Conservation (phyloP, 2,113 vertebrate species). For the Cygnus buccinator region DNA sequence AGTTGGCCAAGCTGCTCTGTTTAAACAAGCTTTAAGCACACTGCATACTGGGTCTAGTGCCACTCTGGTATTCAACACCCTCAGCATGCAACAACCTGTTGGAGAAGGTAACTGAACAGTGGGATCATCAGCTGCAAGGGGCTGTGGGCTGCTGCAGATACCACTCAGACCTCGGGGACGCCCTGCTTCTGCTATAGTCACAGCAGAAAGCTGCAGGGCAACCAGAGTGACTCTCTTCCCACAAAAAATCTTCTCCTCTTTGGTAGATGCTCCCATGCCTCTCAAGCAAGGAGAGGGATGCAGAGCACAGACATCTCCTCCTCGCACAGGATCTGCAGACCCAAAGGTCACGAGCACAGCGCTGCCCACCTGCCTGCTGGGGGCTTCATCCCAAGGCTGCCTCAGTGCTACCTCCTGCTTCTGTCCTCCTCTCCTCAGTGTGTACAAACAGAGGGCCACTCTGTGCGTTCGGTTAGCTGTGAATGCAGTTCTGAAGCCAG, state of each 20-base stretch:
- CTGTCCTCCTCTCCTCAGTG: background rate
- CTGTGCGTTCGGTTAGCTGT: rapidly evolving
- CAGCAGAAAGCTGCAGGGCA: background rate
- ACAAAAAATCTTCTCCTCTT: background rate
- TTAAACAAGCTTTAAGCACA: background rate
- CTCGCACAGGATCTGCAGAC: background rate
- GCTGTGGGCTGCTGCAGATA: background rate
- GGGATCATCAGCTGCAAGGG: background rate
- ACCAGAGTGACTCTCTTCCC: rapidly evolving
- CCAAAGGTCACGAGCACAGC: background rate
- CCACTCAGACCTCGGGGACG: background rate
- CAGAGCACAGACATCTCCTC: background rate
- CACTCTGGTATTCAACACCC: background rate
- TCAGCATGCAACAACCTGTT: background rate
- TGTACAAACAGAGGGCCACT: rapidly evolving
- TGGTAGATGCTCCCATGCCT: background rate
- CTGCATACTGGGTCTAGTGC: background rate
- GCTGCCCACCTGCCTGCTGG: background rate
- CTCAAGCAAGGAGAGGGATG: background rate
- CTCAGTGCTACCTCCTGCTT: background rate
- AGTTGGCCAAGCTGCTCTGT: background rate
- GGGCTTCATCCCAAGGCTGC: background rate
- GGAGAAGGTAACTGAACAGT: rapidly evolving
- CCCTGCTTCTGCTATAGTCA: background rate
- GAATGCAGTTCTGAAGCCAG: background rate